A percentile compares a stretch with the other conserved stretches of the same genome.
These are phyloP conservation scores for Thamnophis sirtalis DNA, from an alignment of 2,113 vertebrate genomes.

Conservation along the genomic window DNA sequence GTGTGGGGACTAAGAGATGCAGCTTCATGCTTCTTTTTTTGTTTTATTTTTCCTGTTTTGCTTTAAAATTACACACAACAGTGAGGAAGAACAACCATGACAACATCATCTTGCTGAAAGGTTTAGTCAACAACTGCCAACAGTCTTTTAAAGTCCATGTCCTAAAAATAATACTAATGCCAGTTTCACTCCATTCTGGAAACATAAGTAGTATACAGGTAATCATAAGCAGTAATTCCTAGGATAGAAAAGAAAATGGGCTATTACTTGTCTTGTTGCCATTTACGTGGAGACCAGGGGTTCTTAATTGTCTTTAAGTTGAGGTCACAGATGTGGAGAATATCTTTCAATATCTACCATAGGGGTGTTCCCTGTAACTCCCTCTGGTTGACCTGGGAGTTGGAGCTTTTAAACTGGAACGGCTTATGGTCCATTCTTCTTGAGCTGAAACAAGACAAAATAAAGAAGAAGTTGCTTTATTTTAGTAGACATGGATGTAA, in stretches of 20 bases:
- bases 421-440: slow-evolving; percentile 87
- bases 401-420: slow-evolving; percentile 89
- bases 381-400: slow-evolving; percentile 87
- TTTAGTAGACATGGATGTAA: slow-evolving; percentile 31
- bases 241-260: slow-evolving; percentile 79
- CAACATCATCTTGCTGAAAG: slow-evolving; percentile 73
- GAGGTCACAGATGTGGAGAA: slow-evolving; percentile 82
- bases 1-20: slow-evolving; percentile 62
- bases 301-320: slow-evolving; percentile 79
- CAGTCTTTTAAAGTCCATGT: slow-evolving; percentile 69
- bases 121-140: slow-evolving; percentile 74
- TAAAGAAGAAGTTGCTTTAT: slow-evolving; percentile 54
- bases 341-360: slow-evolving; percentile 98
- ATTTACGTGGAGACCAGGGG: slow-evolving; percentile 78
- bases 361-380: slow-evolving; percentile 97
- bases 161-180: slow-evolving; percentile 77
- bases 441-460: slow-evolving; percentile 73
- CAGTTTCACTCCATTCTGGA: slow-evolving; percentile 69
- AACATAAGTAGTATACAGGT: slow-evolving; percentile 72
- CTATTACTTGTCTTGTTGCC: slow-evolving; percentile 85
- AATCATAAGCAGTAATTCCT: slow-evolving; percentile 73
- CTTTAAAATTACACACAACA: slow-evolving; percentile 74
- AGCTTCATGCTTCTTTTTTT: slow-evolving; percentile 73
- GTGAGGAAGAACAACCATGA: slow-evolving; percentile 77
- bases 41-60: slow-evolving; percentile 13